These are phyloP conservation scores for Myrmophylax atrothorax DNA, from an alignment of 2,113 vertebrate genomes.

Conservation along the genomic window DNA sequence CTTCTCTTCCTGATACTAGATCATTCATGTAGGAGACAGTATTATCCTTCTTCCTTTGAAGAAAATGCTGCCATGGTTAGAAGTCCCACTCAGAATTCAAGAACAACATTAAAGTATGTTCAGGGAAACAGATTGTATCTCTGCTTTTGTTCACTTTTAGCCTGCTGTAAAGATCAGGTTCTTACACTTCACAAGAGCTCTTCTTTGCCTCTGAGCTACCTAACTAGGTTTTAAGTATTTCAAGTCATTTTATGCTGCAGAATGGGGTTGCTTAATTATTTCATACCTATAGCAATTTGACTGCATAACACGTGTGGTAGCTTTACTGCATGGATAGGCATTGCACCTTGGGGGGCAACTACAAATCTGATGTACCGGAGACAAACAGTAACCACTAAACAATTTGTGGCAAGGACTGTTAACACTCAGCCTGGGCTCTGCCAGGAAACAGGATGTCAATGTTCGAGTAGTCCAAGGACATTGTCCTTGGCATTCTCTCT, in stretches of 20 bases:
- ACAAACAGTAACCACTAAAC: neutral
- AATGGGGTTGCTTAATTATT: neutral
- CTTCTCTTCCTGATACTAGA: neutral
- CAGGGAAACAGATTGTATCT: neutral
- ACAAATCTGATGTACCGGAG: neutral
- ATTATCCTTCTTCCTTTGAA: neutral
- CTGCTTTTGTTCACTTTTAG: neutral
- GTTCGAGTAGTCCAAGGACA: neutral
- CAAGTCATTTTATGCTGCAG: neutral
- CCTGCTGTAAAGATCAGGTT: neutral
- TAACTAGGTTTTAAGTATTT: neutral
- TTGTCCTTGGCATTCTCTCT: neutral
- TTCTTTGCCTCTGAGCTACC: neutral
- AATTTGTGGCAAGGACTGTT: neutral
- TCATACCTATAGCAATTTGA: rapidly evolving
- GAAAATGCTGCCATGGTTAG: neutral
- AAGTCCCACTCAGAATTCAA: neutral
- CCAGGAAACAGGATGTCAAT: neutral
- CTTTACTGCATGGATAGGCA: neutral
- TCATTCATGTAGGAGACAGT: neutral
- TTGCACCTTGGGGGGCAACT: neutral
- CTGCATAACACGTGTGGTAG: neutral
- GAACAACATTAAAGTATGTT: neutral
- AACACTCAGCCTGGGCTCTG: neutral
- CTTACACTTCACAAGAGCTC: neutral